Conservation (phyloP, 2,797 vertebrate genomes). For the Enteromius thamalakanensis region DNA sequence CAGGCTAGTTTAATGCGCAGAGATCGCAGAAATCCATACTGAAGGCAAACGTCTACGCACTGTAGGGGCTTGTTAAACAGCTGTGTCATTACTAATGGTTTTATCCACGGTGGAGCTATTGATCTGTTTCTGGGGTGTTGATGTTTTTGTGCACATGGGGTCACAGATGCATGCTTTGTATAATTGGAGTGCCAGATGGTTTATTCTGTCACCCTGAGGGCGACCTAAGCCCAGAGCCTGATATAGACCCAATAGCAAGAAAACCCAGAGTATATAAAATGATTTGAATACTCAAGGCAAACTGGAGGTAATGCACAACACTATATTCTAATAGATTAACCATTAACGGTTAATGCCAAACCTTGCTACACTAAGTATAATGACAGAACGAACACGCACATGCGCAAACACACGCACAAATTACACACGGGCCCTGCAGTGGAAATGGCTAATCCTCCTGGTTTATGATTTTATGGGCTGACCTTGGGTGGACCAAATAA, state of each 20-base stretch:
- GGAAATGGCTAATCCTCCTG: constrained; percentile 69
- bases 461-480: constrained; percentile 64
- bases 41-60: neutral
- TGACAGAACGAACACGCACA: constrained; percentile 30
- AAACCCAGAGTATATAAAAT: constrained; percentile 26
- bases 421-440: constrained; percentile 46
- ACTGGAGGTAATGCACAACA: constrained; percentile 50
- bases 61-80: neutral
- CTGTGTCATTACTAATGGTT: constrained; percentile 19
- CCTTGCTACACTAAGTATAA: constrained; percentile 29
- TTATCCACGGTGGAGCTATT: constrained; percentile 29
- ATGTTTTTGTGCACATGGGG: constrained; percentile 13
- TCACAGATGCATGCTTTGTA: constrained; percentile 37
- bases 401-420: constrained; percentile 26
- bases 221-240: constrained; percentile 20
- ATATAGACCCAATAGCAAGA: constrained; percentile 28
- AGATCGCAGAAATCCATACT: neutral
- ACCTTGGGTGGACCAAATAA: constrained; percentile 63
- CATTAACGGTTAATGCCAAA: constrained; percentile 67
- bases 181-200: constrained; percentile 38
- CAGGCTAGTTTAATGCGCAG: neutral
- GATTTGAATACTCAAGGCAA: constrained; percentile 45
- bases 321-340: constrained; percentile 60
- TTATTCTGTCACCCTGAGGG: constrained; percentile 28
- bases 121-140: constrained; percentile 38